Evolutionary conservation across 2,888 invertebrate species (phyloP).

Genomic region (Keiferia lycopersicella): DNA sequence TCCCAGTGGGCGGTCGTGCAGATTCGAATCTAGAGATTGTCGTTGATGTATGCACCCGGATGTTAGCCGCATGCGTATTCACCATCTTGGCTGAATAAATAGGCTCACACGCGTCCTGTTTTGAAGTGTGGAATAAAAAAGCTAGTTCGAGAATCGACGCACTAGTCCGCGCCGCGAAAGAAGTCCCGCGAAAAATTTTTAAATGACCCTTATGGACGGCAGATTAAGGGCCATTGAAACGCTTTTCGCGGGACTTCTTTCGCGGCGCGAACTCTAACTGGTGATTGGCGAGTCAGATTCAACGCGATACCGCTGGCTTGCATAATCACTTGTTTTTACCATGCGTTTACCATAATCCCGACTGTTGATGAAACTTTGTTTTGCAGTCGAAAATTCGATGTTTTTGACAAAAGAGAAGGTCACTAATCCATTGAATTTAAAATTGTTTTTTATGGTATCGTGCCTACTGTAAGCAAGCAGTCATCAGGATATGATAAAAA

Average conservation of each 20-base stretch:
- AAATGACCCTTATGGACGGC: neutral
- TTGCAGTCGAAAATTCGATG: neutral
- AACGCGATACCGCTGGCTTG: slow-evolving; percentile 6
- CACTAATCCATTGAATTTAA: too few relatives aligned
- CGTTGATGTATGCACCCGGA: too few relatives aligned
- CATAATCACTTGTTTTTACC: slow-evolving; percentile 15
- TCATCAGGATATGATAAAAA: neutral
- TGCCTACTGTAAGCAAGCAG: neutral
- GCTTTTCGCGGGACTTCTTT: too few relatives aligned
- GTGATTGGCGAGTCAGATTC: slow-evolving; percentile 6
- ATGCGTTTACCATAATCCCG: neutral
- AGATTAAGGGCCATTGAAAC: too few relatives aligned
- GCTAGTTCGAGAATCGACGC: neutral
- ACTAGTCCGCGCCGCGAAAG: too few relatives aligned
- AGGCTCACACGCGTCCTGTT: neutral
- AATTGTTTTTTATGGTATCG: neutral
- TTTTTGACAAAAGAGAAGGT: neutral
- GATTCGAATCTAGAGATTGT: too few relatives aligned
- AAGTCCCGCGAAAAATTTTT: too few relatives aligned
- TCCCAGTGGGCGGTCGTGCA: too few relatives aligned
- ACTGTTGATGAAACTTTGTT: slow-evolving; percentile 4
- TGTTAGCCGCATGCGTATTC: neutral
- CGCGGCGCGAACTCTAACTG: too few relatives aligned
- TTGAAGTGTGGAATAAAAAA: neutral
- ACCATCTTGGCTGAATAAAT: too few relatives aligned